Conservation (phyloP, 2,888 invertebrate genomes). For the Dasypolia templi region DNA sequence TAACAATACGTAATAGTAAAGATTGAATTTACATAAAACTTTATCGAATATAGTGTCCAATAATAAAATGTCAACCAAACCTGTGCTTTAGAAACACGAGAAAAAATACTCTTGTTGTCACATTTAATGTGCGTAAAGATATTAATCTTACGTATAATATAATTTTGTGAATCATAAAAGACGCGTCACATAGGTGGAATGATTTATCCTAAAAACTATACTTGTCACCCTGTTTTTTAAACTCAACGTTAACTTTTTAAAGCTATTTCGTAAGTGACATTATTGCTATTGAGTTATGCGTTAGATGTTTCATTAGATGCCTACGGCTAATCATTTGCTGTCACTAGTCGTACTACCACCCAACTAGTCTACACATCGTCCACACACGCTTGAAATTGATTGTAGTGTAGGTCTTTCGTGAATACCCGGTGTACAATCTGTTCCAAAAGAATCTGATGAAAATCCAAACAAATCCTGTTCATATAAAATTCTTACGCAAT, state of each 20-base stretch:
- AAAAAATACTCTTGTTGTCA: slow-evolving; percentile 16
- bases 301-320: neutral
- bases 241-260: slow-evolving; percentile 43
- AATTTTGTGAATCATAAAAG: slow-evolving; percentile 17
- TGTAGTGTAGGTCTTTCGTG: neutral
- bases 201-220: slow-evolving; percentile 46
- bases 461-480: neutral
- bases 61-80: slow-evolving; percentile 10
- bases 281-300: slow-evolving; percentile 1
- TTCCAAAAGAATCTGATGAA: neutral
- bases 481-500: neutral
- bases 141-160: slow-evolving; percentile 31
- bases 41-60: neutral
- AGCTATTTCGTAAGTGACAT: slow-evolving; percentile 9
- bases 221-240: slow-evolving; percentile 55
- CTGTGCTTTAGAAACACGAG: slow-evolving; percentile 20
- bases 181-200: slow-evolving; percentile 55
- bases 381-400: slow-evolving; percentile 1
- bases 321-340: slow-evolving; percentile 11
- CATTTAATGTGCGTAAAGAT: slow-evolving; percentile 49
- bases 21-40: neutral
- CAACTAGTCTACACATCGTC: neutral
- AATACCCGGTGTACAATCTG: neutral
- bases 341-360: neutral
- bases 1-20: slow-evolving; percentile 1